phyloP scores from a whole-genome alignment of 2,113 vertebrate species.

The Leptodactylus fuscus region DNA sequence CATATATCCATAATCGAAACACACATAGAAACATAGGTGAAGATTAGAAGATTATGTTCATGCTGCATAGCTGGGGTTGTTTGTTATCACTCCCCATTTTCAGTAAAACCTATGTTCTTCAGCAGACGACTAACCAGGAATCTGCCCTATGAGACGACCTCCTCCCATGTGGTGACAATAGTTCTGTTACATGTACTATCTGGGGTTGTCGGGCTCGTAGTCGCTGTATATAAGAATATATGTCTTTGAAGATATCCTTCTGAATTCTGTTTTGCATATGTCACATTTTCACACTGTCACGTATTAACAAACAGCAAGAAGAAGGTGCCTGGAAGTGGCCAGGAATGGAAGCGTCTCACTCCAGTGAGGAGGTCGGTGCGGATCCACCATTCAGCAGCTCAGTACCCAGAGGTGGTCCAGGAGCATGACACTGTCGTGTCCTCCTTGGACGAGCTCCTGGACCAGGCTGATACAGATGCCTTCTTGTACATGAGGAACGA shows the following conservation, averaged over 20 bases:
- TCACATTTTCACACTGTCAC: background rate
- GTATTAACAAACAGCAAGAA: conserved; percentile 53
- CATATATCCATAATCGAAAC: too few species aligned
- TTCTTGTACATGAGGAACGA: conserved; percentile 71
- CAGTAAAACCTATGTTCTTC: too few species aligned
- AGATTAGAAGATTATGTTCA: too few species aligned
- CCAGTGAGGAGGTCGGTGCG: conserved; percentile 72
- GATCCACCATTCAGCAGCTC: conserved; percentile 55
- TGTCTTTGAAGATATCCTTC: background rate
- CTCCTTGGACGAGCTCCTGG: conserved; percentile 70
- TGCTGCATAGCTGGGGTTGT: too few species aligned
- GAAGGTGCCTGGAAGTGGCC: conserved; percentile 38
- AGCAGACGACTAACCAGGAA: too few species aligned
- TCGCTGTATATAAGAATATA: too few species aligned
- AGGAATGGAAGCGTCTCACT: conserved; percentile 68
- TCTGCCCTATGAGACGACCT: too few species aligned
- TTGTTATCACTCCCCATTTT: too few species aligned
- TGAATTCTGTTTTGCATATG: background rate
- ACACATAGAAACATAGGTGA: too few species aligned
- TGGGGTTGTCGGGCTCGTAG: too few species aligned
- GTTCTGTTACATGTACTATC: too few species aligned
- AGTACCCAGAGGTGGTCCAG: conserved; percentile 69
- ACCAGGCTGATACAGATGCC: conserved; percentile 60
- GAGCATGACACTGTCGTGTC: conserved; percentile 73
- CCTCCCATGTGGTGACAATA: too few species aligned